Conservation (phyloP, 2,888 invertebrate genomes). For the Physocephala rufipes region DNA sequence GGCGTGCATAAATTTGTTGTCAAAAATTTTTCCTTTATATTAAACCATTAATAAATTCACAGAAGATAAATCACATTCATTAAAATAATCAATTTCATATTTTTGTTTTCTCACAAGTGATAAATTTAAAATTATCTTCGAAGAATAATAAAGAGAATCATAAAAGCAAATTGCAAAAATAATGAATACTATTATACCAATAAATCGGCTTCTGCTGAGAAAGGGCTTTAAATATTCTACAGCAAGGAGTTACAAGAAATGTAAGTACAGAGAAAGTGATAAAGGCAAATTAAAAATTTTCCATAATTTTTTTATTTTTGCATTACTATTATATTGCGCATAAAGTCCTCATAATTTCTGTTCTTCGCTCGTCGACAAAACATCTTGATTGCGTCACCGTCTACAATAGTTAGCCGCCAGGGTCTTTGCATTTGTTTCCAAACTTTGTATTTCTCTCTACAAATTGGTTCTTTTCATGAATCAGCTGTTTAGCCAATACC, state of each 20-base stretch:
- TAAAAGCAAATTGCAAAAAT: constrained; percentile 6
- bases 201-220: constrained; percentile 6
- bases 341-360: not conserved
- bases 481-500: not conserved
- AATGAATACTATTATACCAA: constrained; percentile 32
- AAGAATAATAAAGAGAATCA: not conserved
- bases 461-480: not conserved
- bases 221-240: constrained; percentile 18
- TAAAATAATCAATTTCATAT: constrained; percentile 2
- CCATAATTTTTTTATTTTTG: constrained; percentile 9
- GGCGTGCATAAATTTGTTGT: constrained; percentile 22
- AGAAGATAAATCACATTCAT: not conserved
- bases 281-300: constrained; percentile 15
- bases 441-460: not conserved
- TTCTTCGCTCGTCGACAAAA: not conserved
- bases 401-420: not conserved
- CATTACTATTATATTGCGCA: not conserved
- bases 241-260: constrained; percentile 22
- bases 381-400: constrained; percentile 7
- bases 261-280: constrained; percentile 17
- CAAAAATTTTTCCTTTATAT: not conserved
- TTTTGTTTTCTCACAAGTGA: constrained; percentile 17
- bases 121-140: constrained; percentile 17
- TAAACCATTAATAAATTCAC: not conserved
- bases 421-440: not conserved